A percentile compares a stretch with the other conserved stretches of the same genome.
These are phyloP conservation scores for Tupiocoris notatus DNA, from an alignment of 2,888 invertebrate species.

Conservation along the genomic window DNA sequence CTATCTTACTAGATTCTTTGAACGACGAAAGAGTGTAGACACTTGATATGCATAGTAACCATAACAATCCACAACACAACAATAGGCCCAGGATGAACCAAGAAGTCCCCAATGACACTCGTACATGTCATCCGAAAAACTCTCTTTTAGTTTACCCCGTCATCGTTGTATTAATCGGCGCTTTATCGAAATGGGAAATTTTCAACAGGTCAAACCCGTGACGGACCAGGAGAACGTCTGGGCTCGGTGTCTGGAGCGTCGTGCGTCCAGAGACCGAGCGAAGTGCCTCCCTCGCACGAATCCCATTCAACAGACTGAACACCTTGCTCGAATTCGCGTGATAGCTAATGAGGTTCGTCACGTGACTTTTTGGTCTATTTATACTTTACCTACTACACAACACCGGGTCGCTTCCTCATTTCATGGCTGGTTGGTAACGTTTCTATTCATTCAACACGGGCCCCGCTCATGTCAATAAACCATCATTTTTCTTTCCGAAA, in stretches of 20 bases:
- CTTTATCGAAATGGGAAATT: neutral
- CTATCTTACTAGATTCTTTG: too few relatives aligned
- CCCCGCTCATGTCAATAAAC: neutral
- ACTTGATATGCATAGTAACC: too few relatives aligned
- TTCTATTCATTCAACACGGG: neutral
- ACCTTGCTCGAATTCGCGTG: conserved; percentile 30
- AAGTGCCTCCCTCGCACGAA: neutral
- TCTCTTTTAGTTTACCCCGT: too few relatives aligned
- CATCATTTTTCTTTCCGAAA: neutral
- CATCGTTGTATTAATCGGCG: too few relatives aligned
- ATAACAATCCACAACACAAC: too few relatives aligned
- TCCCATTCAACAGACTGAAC: conserved; percentile 21
- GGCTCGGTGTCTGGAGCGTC: neutral
- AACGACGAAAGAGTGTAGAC: too few relatives aligned
- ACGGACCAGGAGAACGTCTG: neutral
- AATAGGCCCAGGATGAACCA: too few relatives aligned
- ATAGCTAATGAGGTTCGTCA: conserved; percentile 30
- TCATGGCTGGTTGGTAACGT: neutral
- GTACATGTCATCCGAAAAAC: too few relatives aligned
- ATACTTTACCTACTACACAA: conserved; percentile 1
- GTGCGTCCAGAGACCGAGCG: too few relatives aligned
- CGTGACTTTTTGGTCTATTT: conserved; percentile 21
- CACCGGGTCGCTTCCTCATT: neutral
- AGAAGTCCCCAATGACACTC: too few relatives aligned
- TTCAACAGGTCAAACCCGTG: neutral